Conservation (phyloP, 2,888 invertebrate genomes). For the Chymomyza fuscimana region DNA sequence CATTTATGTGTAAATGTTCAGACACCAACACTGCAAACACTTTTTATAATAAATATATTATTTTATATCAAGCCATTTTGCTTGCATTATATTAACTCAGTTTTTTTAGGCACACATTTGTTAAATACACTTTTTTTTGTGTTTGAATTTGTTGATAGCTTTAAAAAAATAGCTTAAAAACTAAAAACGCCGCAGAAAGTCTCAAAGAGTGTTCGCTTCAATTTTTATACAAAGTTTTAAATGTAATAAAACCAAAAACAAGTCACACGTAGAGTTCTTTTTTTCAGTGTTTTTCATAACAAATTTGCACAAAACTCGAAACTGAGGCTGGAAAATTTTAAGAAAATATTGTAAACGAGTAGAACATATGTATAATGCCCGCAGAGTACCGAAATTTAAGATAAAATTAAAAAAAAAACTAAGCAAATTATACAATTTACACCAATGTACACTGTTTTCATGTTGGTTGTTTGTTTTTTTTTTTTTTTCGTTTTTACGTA, state of each 20-base stretch:
- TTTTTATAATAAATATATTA: constrained; percentile 23
- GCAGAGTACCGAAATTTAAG: constrained; percentile 34
- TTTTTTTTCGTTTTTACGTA: constrained; percentile 28
- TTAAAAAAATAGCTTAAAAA: constrained; percentile 19
- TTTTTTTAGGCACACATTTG: constrained; percentile 6
- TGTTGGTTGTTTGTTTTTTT: constrained; percentile 26
- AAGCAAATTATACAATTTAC: constrained; percentile 49
- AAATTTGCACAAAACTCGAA: constrained; percentile 59
- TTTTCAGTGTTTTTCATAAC: constrained; percentile 65
- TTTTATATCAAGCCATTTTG: constrained; percentile 35
- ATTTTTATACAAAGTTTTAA: constrained; percentile 23
- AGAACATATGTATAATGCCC: constrained; percentile 3
- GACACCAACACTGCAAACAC: neutral
- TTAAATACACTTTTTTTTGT: neutral
- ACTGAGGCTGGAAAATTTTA: constrained; percentile 29
- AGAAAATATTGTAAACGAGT: constrained; percentile 28
- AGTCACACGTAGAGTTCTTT: constrained; percentile 54
- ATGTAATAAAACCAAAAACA: constrained; percentile 38
- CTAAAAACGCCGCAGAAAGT: constrained; percentile 35
- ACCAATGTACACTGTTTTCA: constrained; percentile 46
- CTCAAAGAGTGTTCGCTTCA: constrained; percentile 77
- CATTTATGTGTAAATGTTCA: neutral
- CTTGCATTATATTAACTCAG: constrained; percentile 11
- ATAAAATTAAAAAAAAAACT: constrained; percentile 22
- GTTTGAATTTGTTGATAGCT: constrained; percentile 14